These are phyloP conservation scores for Tupaia chinensis DNA, from an alignment of 2,113 vertebrate genomes.

Conservation along the genomic window DNA sequence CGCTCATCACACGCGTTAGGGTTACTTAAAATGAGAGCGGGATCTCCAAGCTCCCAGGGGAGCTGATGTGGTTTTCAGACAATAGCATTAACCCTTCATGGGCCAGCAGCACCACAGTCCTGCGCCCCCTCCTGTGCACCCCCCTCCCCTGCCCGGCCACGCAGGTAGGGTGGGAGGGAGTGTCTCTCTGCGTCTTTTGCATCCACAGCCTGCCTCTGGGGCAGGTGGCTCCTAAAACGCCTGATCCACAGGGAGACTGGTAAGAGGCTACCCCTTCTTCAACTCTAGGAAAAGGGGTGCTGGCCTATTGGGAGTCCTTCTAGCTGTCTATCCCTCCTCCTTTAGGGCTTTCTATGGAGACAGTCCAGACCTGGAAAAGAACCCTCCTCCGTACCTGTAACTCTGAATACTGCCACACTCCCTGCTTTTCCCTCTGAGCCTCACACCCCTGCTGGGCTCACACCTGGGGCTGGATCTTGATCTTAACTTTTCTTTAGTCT, in stretches of 20 bases:
- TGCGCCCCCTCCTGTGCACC: neutral
- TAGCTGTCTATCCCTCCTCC: neutral
- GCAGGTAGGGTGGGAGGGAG: neutral
- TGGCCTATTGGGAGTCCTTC: neutral
- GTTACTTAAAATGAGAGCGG: constrained; percentile 85
- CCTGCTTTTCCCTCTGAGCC: neutral
- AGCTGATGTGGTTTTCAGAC: constrained; percentile 76
- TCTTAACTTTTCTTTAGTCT: neutral
- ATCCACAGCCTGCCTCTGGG: neutral
- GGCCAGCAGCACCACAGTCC: neutral
- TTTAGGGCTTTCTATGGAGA: neutral
- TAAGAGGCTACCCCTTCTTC: neutral
- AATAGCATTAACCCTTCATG: constrained; percentile 82
- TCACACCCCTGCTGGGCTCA: neutral
- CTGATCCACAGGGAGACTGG: neutral
- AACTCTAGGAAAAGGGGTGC: neutral
- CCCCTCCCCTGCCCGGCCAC: neutral
- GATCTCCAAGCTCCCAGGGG: constrained; percentile 81
- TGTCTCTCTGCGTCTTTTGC: neutral
- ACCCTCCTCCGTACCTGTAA: too few relatives aligned
- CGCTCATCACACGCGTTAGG: constrained; percentile 78
- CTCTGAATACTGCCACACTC: neutral
- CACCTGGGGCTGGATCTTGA: neutral
- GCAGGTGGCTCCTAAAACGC: neutral
- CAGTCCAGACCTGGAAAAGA: neutral